Base-by-base conservation (phyloP, 2,113 vertebrate species). In the Austrofundulus limnaeus region DNA sequence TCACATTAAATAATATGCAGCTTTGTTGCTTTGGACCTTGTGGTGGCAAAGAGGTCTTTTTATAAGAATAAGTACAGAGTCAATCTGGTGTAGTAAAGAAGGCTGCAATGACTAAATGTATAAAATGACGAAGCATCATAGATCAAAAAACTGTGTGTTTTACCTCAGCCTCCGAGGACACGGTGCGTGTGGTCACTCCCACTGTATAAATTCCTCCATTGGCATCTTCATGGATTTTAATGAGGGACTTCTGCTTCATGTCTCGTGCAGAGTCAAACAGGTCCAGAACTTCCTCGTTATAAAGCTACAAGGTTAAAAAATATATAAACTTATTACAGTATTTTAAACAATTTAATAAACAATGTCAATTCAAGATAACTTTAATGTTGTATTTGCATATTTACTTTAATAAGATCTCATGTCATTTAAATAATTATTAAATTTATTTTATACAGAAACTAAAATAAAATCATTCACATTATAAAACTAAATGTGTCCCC, bases 221-320 rank as follows among this genome's bases (percentile, higher is more conserved):
- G 54, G 96, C 94, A 69, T 98, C 95, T 89, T 98, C 96, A 25
- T 99, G 97, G 77, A 98, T 99, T 86, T 90, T 95, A 81, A 98
- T 97, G 82, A 96, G 95, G 52, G 97, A 97, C 70, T 97, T 99
- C 86, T 97, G 97, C 81, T 95, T 95, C 84, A 94, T 92, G 76
- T 98, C 97, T 66, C 95, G 92, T 1, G 94, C 89, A 11, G 96
- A 94, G 85, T 99, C 97, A 85, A 99, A 99, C 11, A 99, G 91
- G 77, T 99, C 97, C 81, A 99, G 80, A 47, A 91, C 87, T 13
- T 91, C 89, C 66, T 91, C 92, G 14, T 92, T 91, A 15, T 91
- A 92, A 46, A 92, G 83, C 91, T 92, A 19, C 3, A 60, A 8
- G 37, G 2, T 61, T n/a, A n/a, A n/a, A n/a, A n/a, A n/a, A n/a